Base-by-base conservation (phyloP, 2,888 invertebrate genomes). In the Lepidocyrtinus sp. region DNA sequence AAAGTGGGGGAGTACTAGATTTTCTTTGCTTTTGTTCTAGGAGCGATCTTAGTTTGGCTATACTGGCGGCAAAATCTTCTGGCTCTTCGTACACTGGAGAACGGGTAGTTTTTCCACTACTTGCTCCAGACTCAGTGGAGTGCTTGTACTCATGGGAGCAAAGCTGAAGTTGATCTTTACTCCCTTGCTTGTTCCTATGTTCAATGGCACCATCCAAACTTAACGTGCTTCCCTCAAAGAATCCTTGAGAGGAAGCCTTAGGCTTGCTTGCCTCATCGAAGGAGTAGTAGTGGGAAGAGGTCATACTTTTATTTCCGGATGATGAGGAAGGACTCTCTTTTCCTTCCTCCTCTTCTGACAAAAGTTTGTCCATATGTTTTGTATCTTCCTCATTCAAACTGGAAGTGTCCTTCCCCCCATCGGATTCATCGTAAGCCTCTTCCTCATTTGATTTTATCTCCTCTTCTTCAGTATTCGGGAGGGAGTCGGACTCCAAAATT, bases 1-100 rank as follows among this genome's bases (percentile, higher is more conserved):
- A 63, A 15, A 65, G 72, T 7, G 72, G 75, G 0, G 75, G 65
- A 1, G 73, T 78, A 62, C 63, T 65, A n/a, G 68, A 72, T 65
- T 83, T 85, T 63, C 86, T 83, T 19, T 85, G 84, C 45, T 85
- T 90, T 84, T 93, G 92, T 86, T 93, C 92, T 84, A 93, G 88
- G 85, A 93, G 88, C 65, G 91, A 92, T 68, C 93, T 89, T 67
- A 93, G 89, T 88, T 93, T 92, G 63, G 93, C 93, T 87, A 93
- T 93, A 86, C 93, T 93, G 78, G 93, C 91, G 75, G 93, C 93
- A 68, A 94, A 91, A 88, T 93, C 93, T 0, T 93, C 93, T 0
- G 92, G 91, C 87, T 93, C 94, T 88, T 94, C 93, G 87, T 93
- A 93, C 87, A 93, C 92, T 0, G 92, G 93, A 1, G 92, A 92